These are phyloP conservation scores for Dendrocincla fuliginosa DNA, from an alignment of 2,797 vertebrate species.

Conservation along the genomic window DNA sequence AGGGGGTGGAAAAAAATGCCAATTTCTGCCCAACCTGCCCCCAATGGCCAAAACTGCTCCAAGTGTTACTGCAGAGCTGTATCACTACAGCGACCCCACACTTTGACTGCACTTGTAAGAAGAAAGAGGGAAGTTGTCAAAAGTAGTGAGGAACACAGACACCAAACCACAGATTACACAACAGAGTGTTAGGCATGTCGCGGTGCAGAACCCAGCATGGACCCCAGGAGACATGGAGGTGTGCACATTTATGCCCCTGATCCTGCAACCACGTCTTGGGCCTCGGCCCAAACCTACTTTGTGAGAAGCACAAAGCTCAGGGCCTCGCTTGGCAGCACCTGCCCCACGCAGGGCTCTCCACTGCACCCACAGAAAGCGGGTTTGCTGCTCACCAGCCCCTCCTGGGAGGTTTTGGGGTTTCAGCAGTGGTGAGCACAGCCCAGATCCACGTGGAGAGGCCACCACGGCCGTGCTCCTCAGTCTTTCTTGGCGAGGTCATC, in stretches of 20 bases:
- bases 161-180: slow-evolving; percentile 66
- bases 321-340: neutral
- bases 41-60: neutral
- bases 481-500: slow-evolving; percentile 64
- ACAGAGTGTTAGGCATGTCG: slow-evolving; percentile 58
- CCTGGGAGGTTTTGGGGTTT: neutral
- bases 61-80: neutral
- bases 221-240: neutral
- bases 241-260: neutral
- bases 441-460: neutral
- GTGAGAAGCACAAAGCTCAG: neutral
- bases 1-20: neutral
- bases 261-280: neutral
- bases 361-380: neutral
- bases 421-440: neutral
- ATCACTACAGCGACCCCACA: neutral
- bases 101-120: slow-evolving; percentile 73
- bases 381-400: neutral
- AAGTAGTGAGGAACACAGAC: slow-evolving; percentile 71
- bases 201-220: slow-evolving; percentile 43
- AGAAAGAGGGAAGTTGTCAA: slow-evolving; percentile 69
- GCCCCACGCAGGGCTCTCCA: neutral
- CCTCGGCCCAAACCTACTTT: neutral
- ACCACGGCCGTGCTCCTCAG: neutral
- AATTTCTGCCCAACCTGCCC: slow-evolving; percentile 33